Conservation (phyloP, 1,140 invertebrate species). For the Drosophila murphyi region DNA sequence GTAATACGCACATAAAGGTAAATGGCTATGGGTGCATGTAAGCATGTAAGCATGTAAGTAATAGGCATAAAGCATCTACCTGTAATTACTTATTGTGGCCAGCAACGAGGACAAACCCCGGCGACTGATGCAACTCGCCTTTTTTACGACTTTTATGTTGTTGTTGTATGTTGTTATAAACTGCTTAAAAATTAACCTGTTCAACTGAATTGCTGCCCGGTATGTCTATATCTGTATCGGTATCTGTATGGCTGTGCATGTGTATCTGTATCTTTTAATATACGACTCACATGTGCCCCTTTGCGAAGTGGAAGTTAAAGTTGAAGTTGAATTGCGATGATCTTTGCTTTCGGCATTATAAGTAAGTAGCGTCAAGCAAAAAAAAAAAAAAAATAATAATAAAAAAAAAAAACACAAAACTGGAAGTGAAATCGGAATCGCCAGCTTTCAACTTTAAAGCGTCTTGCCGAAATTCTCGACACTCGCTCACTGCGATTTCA, state of each 20-base stretch:
- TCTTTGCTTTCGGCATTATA: conserved; percentile 53
- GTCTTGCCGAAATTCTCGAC: conserved; percentile 48
- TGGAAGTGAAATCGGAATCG: conserved; percentile 62
- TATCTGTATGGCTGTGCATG: not conserved
- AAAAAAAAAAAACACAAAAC: conserved; percentile 15
- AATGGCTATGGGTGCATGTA: conserved; percentile 35
- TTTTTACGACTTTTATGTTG: conserved; percentile 19
- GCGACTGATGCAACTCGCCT: conserved; percentile 37
- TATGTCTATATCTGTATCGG: not conserved
- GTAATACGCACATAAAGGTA: conserved; percentile 54
- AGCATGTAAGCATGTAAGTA: not conserved
- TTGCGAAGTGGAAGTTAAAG: conserved; percentile 31
- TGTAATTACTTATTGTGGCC: conserved; percentile 44
- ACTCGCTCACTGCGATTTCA: conserved; percentile 40
- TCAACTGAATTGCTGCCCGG: conserved; percentile 37
- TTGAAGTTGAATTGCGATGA: conserved; percentile 58
- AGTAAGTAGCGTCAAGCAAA: conserved; percentile 28
- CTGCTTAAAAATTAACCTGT: conserved; percentile 54
- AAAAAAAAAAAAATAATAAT: conserved; percentile 17
- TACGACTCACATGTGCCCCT: conserved; percentile 24
- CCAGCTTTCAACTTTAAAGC: conserved; percentile 26
- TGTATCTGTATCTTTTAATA: conserved; percentile 39
- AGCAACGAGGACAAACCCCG: conserved; percentile 26
- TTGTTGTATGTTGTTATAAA: not conserved
- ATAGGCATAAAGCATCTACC: conserved; percentile 26